Conservation (phyloP, 2,888 invertebrate species). For the Dichetophora obliterata region DNA sequence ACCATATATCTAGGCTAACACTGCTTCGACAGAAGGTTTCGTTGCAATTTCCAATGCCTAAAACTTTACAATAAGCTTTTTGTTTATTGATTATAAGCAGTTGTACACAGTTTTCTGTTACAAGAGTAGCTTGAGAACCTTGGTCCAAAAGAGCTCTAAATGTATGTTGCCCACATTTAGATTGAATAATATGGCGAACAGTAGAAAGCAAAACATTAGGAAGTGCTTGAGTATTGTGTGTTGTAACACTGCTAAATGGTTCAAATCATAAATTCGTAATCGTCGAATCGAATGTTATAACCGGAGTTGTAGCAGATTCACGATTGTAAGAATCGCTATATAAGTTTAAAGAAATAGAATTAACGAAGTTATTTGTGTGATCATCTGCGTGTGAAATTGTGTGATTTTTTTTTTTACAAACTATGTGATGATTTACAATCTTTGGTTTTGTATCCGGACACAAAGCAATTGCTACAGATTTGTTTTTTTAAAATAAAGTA, state of each 20-base stretch:
- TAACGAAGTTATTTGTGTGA: neutral
- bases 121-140: conserved; percentile 1
- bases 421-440: too few relatives aligned
- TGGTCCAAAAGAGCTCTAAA: conserved; percentile 6
- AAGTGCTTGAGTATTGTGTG: neutral
- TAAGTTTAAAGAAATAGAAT: neutral
- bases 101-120: conserved; percentile 8
- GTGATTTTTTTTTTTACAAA: conserved; percentile 23
- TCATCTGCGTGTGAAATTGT: conserved; percentile 1
- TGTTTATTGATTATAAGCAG: neutral
- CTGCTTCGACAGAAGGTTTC: neutral
- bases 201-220: neutral
- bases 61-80: too few relatives aligned
- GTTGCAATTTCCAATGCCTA: neutral
- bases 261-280: neutral
- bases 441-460: too few relatives aligned
- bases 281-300: neutral
- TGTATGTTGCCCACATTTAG: neutral
- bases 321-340: neutral
- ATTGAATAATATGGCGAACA: neutral
- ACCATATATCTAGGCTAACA: neutral
- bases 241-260: neutral
- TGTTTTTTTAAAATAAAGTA: too few relatives aligned
- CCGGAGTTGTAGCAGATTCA: neutral
- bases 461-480: too few relatives aligned